These are phyloP conservation scores for Paramormyrops kingsleyae DNA, from an alignment of 2,113 vertebrate genomes.

Conservation along the genomic window DNA sequence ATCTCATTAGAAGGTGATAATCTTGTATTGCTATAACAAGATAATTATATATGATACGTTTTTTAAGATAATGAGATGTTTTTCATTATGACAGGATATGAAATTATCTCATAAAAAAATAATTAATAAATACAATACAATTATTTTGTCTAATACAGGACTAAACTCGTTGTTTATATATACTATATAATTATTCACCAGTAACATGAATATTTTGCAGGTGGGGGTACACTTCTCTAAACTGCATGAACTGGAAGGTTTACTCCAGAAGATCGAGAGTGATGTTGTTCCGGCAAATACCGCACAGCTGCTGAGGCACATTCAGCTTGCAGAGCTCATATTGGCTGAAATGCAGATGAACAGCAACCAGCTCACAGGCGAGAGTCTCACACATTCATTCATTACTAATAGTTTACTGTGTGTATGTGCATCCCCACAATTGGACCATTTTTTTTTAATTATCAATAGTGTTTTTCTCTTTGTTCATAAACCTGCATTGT, in stretches of 20 bases:
- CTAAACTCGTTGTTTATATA: too few species aligned
- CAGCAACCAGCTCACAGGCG: constrained; percentile 45
- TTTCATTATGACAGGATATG: too few species aligned
- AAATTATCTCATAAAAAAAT: too few species aligned
- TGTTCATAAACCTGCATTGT: not conserved
- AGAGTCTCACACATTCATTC: not conserved
- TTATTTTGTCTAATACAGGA: too few species aligned
- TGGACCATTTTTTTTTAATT: not conserved
- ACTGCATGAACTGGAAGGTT: constrained; percentile 63
- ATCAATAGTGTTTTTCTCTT: not conserved
- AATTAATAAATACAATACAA: too few species aligned
- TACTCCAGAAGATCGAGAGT: constrained; percentile 39
- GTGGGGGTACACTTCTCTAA: constrained; percentile 59
- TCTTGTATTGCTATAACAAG: too few species aligned
- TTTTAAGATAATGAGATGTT: too few species aligned
- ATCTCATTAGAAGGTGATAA: too few species aligned
- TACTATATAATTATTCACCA: constrained; percentile 7
- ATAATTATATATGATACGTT: too few species aligned
- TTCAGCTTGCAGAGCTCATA: constrained; percentile 51
- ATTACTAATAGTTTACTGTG: not conserved
- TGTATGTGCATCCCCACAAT: not conserved
- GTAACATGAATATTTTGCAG: constrained; percentile 48
- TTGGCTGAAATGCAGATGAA: constrained; percentile 59
- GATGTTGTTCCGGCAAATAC: constrained; percentile 5
- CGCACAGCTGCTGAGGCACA: constrained; percentile 56